These are phyloP conservation scores for Epicauta chinensis DNA, from an alignment of 1,140 invertebrate species.

Conservation along the genomic window DNA sequence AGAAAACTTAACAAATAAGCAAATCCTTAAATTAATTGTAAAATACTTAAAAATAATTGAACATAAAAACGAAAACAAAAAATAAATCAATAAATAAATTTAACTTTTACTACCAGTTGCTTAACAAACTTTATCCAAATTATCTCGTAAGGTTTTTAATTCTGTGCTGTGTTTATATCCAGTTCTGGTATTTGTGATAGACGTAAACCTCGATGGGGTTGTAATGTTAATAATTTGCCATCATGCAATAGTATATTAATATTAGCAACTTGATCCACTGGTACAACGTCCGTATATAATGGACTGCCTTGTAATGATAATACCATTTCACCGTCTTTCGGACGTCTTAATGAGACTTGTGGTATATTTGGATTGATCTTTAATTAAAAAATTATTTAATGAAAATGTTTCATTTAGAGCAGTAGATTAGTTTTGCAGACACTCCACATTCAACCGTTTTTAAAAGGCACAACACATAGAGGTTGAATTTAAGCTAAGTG, in stretches of 20 bases:
- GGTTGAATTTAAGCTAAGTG: too few relatives aligned
- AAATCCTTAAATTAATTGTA: slow-evolving; percentile 20
- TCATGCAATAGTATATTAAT: slow-evolving; percentile 56
- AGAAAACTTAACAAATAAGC: slow-evolving; percentile 19
- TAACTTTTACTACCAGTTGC: neutral
- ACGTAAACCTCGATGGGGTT: slow-evolving; percentile 50
- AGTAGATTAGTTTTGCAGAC: too few relatives aligned
- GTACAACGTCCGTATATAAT: slow-evolving; percentile 47
- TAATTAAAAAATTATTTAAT: neutral
- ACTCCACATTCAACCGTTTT: too few relatives aligned
- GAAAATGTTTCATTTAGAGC: too few relatives aligned
- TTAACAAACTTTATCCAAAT: slow-evolving; percentile 48
- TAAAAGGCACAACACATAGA: too few relatives aligned
- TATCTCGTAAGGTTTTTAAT: slow-evolving; percentile 50
- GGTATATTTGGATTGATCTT: slow-evolving; percentile 53
- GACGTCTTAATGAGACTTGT: slow-evolving; percentile 52
- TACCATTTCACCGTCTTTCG: slow-evolving; percentile 58
- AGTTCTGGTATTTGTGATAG: slow-evolving; percentile 49
- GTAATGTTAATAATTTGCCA: slow-evolving; percentile 55
- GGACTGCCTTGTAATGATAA: slow-evolving; percentile 62
- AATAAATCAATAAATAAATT: neutral
- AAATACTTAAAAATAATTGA: neutral
- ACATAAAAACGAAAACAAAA: neutral
- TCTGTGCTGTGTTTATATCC: slow-evolving; percentile 46
- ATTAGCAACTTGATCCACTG: slow-evolving; percentile 52